Evolutionary conservation across 2,797 vertebrate genomes (phyloP).

Genomic region (Ctenopoma multispine): DNA sequence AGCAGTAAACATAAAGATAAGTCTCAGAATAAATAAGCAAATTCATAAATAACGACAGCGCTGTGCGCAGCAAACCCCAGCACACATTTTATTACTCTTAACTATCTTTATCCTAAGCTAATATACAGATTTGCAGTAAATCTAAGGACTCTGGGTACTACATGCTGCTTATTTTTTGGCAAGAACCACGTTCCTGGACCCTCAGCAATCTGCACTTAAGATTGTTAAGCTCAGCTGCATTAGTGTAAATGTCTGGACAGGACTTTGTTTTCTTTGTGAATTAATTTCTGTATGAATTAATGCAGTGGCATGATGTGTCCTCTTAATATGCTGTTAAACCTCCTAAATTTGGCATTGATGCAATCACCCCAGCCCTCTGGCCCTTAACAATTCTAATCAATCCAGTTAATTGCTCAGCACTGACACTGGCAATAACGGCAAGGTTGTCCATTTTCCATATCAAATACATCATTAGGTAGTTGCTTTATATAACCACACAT

Average conservation of each 20-base stretch:
- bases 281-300: slow-evolving; percentile 23
- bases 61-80: too few relatives aligned
- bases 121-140: too few relatives aligned
- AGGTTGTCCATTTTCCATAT: slow-evolving; percentile 72
- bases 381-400: slow-evolving; percentile 73
- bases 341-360: slow-evolving; percentile 52
- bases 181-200: too few relatives aligned
- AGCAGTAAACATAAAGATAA: too few relatives aligned
- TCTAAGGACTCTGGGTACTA: too few relatives aligned
- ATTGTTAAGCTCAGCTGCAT: not conserved
- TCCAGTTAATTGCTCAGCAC: slow-evolving; percentile 72
- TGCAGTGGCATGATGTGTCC: not conserved
- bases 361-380: slow-evolving; percentile 49
- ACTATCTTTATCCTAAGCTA: too few relatives aligned
- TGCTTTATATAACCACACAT: slow-evolving; percentile 56
- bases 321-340: slow-evolving; percentile 48
- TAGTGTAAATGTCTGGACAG: not conserved
- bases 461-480: slow-evolving; percentile 75
- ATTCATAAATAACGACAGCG: too few relatives aligned
- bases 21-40: too few relatives aligned
- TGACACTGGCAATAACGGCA: slow-evolving; percentile 58
- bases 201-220: too few relatives aligned
- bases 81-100: too few relatives aligned
- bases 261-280: slow-evolving; percentile 25
- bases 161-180: too few relatives aligned